These are phyloP conservation scores for Odontocerum albicorne DNA, from an alignment of 2,888 invertebrate genomes.

Conservation along the genomic window DNA sequence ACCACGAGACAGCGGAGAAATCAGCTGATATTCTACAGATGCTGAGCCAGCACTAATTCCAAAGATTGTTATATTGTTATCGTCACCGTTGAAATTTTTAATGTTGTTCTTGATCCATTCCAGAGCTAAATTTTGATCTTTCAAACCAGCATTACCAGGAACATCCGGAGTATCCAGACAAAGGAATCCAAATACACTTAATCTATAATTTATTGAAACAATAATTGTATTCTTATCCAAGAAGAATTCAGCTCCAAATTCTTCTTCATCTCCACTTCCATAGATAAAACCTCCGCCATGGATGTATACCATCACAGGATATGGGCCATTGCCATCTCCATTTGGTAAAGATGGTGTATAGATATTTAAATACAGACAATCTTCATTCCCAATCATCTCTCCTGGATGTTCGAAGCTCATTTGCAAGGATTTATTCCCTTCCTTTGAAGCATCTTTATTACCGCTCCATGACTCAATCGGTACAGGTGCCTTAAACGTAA, in stretches of 20 bases:
- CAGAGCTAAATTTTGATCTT: conserved; percentile 31
- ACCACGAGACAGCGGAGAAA: conserved; percentile 23
- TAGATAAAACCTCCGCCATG: conserved; percentile 41
- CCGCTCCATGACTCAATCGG: conserved; percentile 42
- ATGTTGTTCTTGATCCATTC: conserved; percentile 31
- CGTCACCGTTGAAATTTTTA: conserved; percentile 23
- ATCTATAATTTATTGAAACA: conserved; percentile 41
- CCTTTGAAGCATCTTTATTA: conserved; percentile 47
- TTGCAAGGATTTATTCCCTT: conserved; percentile 38
- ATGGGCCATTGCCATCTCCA: neutral
- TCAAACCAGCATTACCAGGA: conserved; percentile 28
- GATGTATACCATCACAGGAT: conserved; percentile 33
- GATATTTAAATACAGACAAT: conserved; percentile 38
- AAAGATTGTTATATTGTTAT: conserved; percentile 26
- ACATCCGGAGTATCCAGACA: conserved; percentile 24
- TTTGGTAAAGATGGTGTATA: conserved; percentile 34
- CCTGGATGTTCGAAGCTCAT: neutral
- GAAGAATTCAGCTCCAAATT: conserved; percentile 39
- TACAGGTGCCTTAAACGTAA: conserved; percentile 39
- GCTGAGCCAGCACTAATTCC: conserved; percentile 32
- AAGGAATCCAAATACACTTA: conserved; percentile 39
- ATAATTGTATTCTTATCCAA: conserved; percentile 35
- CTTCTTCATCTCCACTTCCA: conserved; percentile 36
- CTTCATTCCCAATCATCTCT: conserved; percentile 34
- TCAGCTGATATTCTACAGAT: conserved; percentile 24